Evolutionary conservation across 30 jellyfish, hydroid and myxozoan genomes (phyloP).

Genomic region (Chironex yamaguchii): DNA sequence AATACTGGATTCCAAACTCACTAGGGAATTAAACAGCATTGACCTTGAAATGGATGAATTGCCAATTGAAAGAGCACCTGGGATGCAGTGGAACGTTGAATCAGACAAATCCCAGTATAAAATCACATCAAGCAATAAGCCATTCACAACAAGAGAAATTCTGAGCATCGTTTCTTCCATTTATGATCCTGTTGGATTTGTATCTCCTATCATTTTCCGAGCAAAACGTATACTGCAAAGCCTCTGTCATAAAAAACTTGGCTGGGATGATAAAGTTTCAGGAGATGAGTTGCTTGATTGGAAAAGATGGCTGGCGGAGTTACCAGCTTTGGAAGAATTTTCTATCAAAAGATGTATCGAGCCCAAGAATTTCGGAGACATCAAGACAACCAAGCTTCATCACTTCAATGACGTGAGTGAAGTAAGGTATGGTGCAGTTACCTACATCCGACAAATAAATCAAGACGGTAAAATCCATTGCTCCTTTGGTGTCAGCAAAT

Average conservation of each 20-base stretch:
- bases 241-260: constrained; percentile 40
- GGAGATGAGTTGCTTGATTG: background rate
- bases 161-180: constrained; percentile 19
- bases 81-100: constrained; percentile 58
- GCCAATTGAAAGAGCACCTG: constrained; percentile 69
- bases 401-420: constrained; percentile 52
- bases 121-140: constrained; percentile 16
- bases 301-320: constrained; percentile 44
- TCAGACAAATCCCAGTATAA: constrained; percentile 32
- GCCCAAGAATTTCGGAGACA: constrained; percentile 17
- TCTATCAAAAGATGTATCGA: constrained; percentile 1
- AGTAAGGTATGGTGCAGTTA: constrained; percentile 23
- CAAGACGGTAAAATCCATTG: constrained; percentile 34
- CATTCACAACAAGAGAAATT: constrained; percentile 57
- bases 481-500: constrained; percentile 44
- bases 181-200: constrained; percentile 77
- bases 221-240: constrained; percentile 56
- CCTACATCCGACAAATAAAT: constrained; percentile 16
- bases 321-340: constrained; percentile 13
- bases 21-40: constrained; percentile 39
- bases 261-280: constrained; percentile 51
- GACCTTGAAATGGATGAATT: constrained; percentile 16
- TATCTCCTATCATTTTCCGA: constrained; percentile 28
- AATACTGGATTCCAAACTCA: constrained; percentile 26
- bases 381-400: constrained; percentile 13